Evolutionary conservation across 1,140 invertebrate species (phyloP).

Genomic region (Homalodisca vitripennis): DNA sequence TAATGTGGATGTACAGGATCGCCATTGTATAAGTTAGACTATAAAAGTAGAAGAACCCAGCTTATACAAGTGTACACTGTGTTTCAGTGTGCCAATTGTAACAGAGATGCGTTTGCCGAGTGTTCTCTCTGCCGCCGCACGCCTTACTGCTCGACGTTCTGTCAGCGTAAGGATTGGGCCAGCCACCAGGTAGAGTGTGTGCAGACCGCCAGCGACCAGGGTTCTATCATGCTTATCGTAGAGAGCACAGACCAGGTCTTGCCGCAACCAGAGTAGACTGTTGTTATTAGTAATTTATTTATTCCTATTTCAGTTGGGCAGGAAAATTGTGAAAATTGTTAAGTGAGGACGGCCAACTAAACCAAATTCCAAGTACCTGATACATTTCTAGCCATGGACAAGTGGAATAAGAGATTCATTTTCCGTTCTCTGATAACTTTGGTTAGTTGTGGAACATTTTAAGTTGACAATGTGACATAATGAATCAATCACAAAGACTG

Average conservation of each 20-base stretch:
- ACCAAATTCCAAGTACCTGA: no score
- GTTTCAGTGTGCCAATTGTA: constrained; percentile 80
- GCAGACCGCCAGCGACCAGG: constrained; percentile 57
- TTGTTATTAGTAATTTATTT: no score
- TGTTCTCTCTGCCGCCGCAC: constrained; percentile 81
- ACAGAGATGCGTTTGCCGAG: constrained; percentile 79
- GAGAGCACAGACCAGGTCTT: constrained; percentile 47
- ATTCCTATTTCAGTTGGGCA: no score
- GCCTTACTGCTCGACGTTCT: constrained; percentile 84
- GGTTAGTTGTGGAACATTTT: no score
- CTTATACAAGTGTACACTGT: constrained; percentile 25
- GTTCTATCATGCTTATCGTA: constrained; percentile 57
- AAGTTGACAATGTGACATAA: no score
- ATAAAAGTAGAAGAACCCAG: not conserved
- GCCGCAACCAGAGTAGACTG: constrained; percentile 5
- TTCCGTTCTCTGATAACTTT: no score
- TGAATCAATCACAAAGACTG: no score
- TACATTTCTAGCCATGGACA: no score
- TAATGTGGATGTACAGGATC: not conserved
- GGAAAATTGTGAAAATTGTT: no score
- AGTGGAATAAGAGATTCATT: no score
- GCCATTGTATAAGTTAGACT: not conserved
- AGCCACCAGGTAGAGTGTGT: constrained; percentile 82
- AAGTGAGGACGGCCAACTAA: no score
- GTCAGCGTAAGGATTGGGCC: constrained; percentile 84